Base-by-base conservation (phyloP, 2,888 invertebrate genomes). In the Polyommatus icarus region DNA sequence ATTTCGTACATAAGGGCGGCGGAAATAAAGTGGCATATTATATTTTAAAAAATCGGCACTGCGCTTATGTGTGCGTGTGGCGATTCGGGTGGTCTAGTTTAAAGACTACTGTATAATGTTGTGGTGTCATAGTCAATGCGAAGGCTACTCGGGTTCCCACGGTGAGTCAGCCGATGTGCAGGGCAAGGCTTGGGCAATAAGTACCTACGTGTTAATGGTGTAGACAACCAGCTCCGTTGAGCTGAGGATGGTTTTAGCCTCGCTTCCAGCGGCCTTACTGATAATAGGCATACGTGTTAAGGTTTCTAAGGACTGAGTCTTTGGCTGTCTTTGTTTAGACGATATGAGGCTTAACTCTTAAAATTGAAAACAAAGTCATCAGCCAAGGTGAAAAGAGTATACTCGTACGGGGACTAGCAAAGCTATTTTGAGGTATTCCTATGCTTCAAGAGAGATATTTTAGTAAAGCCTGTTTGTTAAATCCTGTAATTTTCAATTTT, bases 171-270 rank as follows among this genome's bases (percentile, higher is more conserved):
- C 84, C 85, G 84, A 81, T 83, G 86, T 82, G 83, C 86, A 85
- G 87, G 84, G 87, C 90, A 91, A 91, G 91, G 91, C 84, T 90
- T 89, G 85, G 83, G 86, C 83, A 87, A 88, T 82, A 78, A 81
- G 77, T 89, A 93, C n/a, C n/a, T n/a, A n/a, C 93, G 92, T 92
- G 93, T 85, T 90, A 92, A 92, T 89, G 82, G 82, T 79, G 80
- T 77, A 79, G 81, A 82, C 73, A 73, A 61, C 77, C 77, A n/a
- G 59, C 24, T 57, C 59, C 46, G 57, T 71, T 57, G n/a, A 20
- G 50, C 59, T 46, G 59, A 46, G 46, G 57, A 40, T 24, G 57
- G 72, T 77, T 18, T 32, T n/a, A 40, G 59, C 72, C 77, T 73
- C 73, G 59, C 40, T 24, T 73, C 36, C 57, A 24, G 32, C 59